A percentile compares a stretch with the other conserved stretches of the same genome.
These are phyloP conservation scores for Gallinago solitaria DNA, from an alignment of 2,797 vertebrate species.

Conservation along the genomic window DNA sequence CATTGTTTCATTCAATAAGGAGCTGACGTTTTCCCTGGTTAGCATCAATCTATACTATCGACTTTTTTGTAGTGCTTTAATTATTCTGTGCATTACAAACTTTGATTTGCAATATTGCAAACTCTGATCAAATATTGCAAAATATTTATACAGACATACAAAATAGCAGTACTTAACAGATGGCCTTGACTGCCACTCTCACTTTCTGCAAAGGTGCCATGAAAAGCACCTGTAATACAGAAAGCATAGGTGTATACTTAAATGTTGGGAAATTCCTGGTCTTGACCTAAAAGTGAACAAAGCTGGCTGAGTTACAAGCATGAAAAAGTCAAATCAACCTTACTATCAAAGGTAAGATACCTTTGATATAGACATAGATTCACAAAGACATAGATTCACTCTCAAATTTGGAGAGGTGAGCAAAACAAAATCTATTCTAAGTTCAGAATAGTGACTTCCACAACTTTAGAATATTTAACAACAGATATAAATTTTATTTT, in stretches of 20 bases:
- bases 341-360: not conserved
- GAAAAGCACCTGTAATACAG: not conserved
- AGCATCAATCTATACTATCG: not conserved
- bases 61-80: constrained; percentile 3
- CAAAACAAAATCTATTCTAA: not conserved
- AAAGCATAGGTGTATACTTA: not conserved
- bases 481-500: not conserved
- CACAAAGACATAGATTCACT: not conserved
- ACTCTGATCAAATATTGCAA: not conserved
- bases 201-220: not conserved
- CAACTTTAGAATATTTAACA: not conserved
- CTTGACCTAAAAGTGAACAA: not conserved
- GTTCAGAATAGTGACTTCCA: not conserved
- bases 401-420: not conserved
- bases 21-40: not conserved
- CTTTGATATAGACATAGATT: too few species aligned
- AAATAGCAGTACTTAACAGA: not conserved
- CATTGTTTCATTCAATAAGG: not conserved
- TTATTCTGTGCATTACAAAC: not conserved
- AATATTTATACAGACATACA: not conserved
- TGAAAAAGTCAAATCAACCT: not conserved
- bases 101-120: not conserved
- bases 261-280: not conserved
- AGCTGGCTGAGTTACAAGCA: not conserved
- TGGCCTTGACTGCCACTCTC: not conserved